Evolutionary conservation across 2,113 vertebrate species (phyloP).

Genomic region (Chascanopsetta lugubris): DNA sequence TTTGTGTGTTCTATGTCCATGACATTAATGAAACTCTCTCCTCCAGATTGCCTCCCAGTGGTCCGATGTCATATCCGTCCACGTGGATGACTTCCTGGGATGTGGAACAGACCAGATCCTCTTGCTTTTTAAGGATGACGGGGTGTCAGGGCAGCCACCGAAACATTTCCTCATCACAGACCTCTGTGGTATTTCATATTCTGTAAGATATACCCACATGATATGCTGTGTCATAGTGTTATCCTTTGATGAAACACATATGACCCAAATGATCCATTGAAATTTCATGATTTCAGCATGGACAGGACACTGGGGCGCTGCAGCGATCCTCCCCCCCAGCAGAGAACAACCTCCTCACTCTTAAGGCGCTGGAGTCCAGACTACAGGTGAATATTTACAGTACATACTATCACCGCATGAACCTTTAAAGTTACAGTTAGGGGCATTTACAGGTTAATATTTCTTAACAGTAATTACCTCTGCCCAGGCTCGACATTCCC

Average conservation of each 20-base stretch:
- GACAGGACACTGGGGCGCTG: conserved; percentile 34
- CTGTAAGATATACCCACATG: conserved; percentile 78
- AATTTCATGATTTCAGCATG: conserved; percentile 52
- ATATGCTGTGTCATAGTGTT: background rate
- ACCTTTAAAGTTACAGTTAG: no score
- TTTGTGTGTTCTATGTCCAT: background rate
- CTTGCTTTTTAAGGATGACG: conserved; percentile 81
- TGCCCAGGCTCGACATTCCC: background rate
- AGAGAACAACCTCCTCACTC: conserved; percentile 81
- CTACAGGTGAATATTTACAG: conserved; percentile 82
- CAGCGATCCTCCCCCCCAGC: conserved; percentile 62
- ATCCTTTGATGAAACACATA: background rate
- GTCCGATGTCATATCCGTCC: conserved; percentile 81
- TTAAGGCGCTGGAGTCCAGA: conserved; percentile 86
- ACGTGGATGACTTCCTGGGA: conserved; percentile 90
- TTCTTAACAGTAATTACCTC: no score
- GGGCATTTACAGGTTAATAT: no score
- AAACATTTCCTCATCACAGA: conserved; percentile 86
- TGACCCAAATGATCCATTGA: background rate
- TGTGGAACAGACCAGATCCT: conserved; percentile 91
- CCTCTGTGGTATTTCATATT: conserved; percentile 82
- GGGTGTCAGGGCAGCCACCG: conserved; percentile 51
- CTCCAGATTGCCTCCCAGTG: conserved; percentile 86
- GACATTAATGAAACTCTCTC: conserved; percentile 10
- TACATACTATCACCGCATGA: background rate